Evolutionary conservation across 2,113 vertebrate genomes (phyloP), one percentile per base, ranked within the genome.

Genomic region (Ibidorhyncha struthersii): DNA sequence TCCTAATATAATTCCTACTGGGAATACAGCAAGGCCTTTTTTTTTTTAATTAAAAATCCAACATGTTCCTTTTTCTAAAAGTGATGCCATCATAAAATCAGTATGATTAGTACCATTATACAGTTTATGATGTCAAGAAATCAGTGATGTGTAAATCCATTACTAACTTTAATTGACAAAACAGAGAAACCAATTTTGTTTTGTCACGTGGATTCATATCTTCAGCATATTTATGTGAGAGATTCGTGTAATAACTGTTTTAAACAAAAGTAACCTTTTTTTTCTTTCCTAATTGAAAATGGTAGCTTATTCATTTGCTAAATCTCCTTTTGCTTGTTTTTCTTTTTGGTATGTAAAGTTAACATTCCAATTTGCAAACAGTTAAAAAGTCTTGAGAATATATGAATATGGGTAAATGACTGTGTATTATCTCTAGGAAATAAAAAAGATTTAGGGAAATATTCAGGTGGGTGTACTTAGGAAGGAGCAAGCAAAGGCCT

Each of bases 261-360:
- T 96, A 94, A 97, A 86, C 52, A 90, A 96, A 96, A 91, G 23
- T 49, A 88, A 91, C 38, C 14, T 92, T 92, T 93, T 93, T 49
- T 63, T 83, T 82, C 58, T 82, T 90, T 89, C 91, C 52, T 88
- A 96, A 92, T 93, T 81, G 49, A 88, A 88, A 92, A 32, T 40
- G 22, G 12, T 66, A 70, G 41, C 20, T 96, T 95, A 89, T 80
- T 95, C 56, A 83, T 92, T 94, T 93, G 41, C 50, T 85, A 90
- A 79, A 94, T 66, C 47, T 96, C 80, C 53, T 18, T 27, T 90
- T 58, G 89, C 77, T 81, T 96, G 20, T 38, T 95, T 89, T 90
- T 71, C 18, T 43, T 69, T 89, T 90, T 82, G 88, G 36, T 43
- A 79, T 66, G 19, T 74, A 29, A 49, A 88, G 45, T 96, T 94